Evolutionary conservation across 2,113 vertebrate species (phyloP).

Genomic region (Probosciger aterrimus): DNA sequence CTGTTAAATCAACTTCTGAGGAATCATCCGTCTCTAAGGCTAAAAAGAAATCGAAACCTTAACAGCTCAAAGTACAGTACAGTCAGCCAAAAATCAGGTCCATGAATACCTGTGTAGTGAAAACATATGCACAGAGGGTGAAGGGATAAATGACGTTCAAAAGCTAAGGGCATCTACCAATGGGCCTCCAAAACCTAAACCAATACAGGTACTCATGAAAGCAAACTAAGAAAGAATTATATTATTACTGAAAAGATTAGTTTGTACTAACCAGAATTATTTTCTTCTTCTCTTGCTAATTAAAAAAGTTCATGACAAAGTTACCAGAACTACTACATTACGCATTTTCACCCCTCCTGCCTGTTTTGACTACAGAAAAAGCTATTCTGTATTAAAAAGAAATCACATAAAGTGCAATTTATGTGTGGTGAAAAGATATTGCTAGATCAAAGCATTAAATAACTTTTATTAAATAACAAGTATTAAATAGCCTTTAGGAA

Average conservation of each 20-base stretch:
- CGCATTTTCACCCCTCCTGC: background rate
- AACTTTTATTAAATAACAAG: background rate
- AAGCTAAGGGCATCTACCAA: background rate
- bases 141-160: background rate
- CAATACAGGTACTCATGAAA: background rate
- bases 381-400: background rate
- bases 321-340: background rate
- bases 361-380: background rate
- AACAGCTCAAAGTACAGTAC: background rate
- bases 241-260: background rate
- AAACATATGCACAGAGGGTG: background rate
- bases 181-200: background rate
- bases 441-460: background rate
- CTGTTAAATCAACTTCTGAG: background rate
- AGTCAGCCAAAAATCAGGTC: background rate
- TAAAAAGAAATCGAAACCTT: background rate
- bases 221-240: background rate
- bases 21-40: background rate
- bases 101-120: background rate
- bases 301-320: background rate
- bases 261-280: background rate
- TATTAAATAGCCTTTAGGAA: background rate
- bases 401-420: background rate
- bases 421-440: background rate
- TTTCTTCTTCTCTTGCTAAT: background rate